Percentiles rank a stretch among this genome's conserved stretches.
These are phyloP conservation scores for Drosophila leontia DNA, from an alignment of 1,140 invertebrate species.

Conservation along the genomic window DNA sequence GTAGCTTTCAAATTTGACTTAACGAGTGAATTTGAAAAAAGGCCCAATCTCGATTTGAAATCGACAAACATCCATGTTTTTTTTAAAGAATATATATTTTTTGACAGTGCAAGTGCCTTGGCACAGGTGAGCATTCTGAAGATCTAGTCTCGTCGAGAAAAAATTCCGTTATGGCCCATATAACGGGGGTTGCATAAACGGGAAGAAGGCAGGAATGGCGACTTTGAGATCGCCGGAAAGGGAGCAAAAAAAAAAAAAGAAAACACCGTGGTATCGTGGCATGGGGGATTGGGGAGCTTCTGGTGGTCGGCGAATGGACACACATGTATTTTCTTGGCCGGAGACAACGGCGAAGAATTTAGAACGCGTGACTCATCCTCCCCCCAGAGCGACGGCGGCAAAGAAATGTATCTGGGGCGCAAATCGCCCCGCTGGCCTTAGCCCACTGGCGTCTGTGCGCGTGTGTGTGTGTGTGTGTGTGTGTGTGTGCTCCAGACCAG, in stretches of 20 bases:
- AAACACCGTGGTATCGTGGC: neutral
- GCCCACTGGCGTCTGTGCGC: conserved; percentile 12
- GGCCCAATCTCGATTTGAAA: neutral
- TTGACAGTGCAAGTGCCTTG: neutral
- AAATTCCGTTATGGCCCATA: conserved; percentile 43
- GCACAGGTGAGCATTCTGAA: conserved; percentile 16
- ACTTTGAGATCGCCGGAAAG: conserved; percentile 5
- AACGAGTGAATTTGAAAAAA: neutral
- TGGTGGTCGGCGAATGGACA: conserved; percentile 23
- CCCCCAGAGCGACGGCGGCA: conserved; percentile 20
- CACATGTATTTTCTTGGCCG: conserved; percentile 38
- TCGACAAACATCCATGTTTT: neutral
- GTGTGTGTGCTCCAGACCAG: conserved; percentile 49
- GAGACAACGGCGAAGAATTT: conserved; percentile 43
- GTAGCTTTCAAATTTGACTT: too few relatives aligned
- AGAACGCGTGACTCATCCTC: conserved; percentile 54
- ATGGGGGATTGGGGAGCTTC: neutral
- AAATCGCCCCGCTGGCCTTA: conserved; percentile 28
- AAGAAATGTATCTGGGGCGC: conserved; percentile 48
- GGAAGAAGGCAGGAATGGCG: conserved; percentile 1
- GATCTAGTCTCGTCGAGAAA: conserved; percentile 10
- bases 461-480: too few relatives aligned
- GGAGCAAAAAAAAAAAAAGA: conserved; percentile 2
- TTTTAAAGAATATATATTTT: neutral
- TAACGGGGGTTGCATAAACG: conserved; percentile 43